Base-by-base conservation (phyloP, 2,113 vertebrate genomes). In the Holacanthus passer region DNA sequence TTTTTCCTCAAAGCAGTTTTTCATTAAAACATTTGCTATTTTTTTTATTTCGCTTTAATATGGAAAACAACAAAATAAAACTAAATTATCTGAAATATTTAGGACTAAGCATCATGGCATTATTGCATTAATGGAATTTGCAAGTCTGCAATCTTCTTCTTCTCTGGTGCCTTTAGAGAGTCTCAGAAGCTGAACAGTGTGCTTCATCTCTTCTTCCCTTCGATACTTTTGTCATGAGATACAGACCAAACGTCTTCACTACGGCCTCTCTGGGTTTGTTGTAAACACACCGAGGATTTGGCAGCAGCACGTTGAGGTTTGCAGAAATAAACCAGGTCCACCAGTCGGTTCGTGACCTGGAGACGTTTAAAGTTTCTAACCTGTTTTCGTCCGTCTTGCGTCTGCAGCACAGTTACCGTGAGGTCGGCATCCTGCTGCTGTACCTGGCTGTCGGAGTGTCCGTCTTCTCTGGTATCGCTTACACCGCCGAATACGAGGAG, bases 401-500 rank as follows among this genome's bases (percentile, higher is more conserved):
- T 74, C 93, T 97, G 76, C 95, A 99, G 98, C 97, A 99, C 95
- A 99, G 98, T 88, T 99, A 99, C 94, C 94, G 98, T 14, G 98
- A 99, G 87, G 97, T 99, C 66, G 98, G 97, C 41, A 97, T 98
- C 87, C 94, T 99, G 53, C 95, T 99, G 88, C 96, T 99, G 31
- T 99, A 99, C 90, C 95, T 99, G 92, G 97, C 94, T 0, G 98
- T 99, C 45, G 98, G 98, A 0, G 98, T 99, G 79, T 99, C 95
- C 0, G 97, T 99, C 81, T 99, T 99, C 94, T 98, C 98, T 0
- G 97, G 97, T 0, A 96, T 99, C 84, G 97, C 97, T 17, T 99
- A 99, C 94, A 99, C 97, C 0, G 97, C 98, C 0, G 98, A 99
- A 87, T 97, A 97, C 72, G 97, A 99, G 71, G 96, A 98, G 90